Evolutionary conservation across 2,113 vertebrate species (phyloP), one percentile per base, ranked within the genome.

Genomic region (Sebastes fasciatus): DNA sequence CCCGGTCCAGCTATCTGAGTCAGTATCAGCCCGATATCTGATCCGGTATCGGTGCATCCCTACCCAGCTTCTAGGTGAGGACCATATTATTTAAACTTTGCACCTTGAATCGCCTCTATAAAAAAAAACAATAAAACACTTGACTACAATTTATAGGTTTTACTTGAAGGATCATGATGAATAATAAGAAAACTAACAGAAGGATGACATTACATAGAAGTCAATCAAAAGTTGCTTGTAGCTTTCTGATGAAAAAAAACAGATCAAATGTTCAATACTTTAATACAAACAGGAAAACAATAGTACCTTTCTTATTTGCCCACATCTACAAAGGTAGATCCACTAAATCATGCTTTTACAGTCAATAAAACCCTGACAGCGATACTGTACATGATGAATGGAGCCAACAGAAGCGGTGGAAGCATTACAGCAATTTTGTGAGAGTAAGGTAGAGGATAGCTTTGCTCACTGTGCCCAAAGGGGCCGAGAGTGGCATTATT

Each of bases 341-440:
- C 68, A 68, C 48, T 63, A 46, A 86, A 79, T 77, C 77, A 43
- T 7, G 4, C 13, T 74, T 82, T 86, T 82, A 70, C 71, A 75
- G 51, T 64, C 69, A 58, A 67, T 78, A 14, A 13, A 77, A 61
- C 21, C n/a, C 5, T 74, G 69, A 75, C 68, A 72, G 64, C 0
- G 5, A 65, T 68, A 45, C 70, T 79, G 80, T 42, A 58, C 63
- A 52, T 83, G 82, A 87, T 79, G 55, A 71, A 84, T 42, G 23
- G 17, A 74, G 64, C 34, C 70, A 61, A 57, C 49, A 17, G 71
- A 77, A 70, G 64, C 84, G 86, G 77, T n/a, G 21, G 58, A 85
- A 72, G 46, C 69, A 73, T 60, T 77, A 65, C 12, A 72, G 63
- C 17, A 64, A 74, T 77, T 64, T 79, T 23, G 52, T 49, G 66